These are phyloP conservation scores for Semnopithecus entellus DNA, from an alignment of 2,113 vertebrate genomes.

Conservation along the genomic window DNA sequence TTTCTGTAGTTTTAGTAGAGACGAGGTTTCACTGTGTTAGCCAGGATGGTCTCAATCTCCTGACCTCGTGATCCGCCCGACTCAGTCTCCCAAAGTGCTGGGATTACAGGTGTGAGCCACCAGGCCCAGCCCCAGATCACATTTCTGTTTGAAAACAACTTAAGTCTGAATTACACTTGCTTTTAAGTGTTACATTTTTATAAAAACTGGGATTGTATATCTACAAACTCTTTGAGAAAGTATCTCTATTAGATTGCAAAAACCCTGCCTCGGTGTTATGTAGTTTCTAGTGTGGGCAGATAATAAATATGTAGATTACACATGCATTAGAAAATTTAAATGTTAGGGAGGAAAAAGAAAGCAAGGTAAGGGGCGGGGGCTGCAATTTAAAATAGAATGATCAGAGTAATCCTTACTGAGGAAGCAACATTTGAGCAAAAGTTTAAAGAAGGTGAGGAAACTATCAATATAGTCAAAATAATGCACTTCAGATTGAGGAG, in stretches of 20 bases:
- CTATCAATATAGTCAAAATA: not conserved
- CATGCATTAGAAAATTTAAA: not conserved
- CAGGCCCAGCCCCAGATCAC: not conserved
- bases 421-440: not conserved
- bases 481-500: not conserved
- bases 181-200: not conserved
- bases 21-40: no score
- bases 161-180: slow-evolving; percentile 1
- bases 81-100: no score
- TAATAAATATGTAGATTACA: not conserved
- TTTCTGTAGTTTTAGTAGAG: no score
- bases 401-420: not conserved
- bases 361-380: not conserved
- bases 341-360: not conserved
- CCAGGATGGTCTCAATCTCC: no score
- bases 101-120: no score
- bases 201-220: not conserved
- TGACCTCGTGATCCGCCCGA: no score
- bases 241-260: not conserved
- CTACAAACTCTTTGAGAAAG: not conserved
- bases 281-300: not conserved
- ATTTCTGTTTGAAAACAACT: slow-evolving; percentile 28
- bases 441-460: not conserved
- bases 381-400: slow-evolving; percentile 11
- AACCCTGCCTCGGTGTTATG: not conserved